Evolutionary conservation across 2,888 invertebrate species (phyloP).

Genomic region (Hydrotaea diabolus): DNA sequence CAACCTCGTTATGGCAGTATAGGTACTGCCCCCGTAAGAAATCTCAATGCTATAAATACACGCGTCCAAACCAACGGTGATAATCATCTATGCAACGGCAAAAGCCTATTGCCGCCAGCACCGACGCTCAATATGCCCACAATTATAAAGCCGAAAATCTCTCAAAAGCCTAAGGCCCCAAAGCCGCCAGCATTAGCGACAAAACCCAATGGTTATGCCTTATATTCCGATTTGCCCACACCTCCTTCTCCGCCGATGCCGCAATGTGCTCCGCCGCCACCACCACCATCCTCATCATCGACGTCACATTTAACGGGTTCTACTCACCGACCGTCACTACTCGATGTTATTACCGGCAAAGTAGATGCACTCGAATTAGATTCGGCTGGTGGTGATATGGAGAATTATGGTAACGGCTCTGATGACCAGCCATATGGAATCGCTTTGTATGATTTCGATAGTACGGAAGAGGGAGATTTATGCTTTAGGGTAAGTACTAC

Average conservation of each 20-base stretch:
- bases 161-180: constrained; percentile 80
- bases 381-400: constrained; percentile 66
- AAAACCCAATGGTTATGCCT: constrained; percentile 66
- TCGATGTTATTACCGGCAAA: constrained; percentile 78
- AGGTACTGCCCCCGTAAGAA: constrained; percentile 77
- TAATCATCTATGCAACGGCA: constrained; percentile 82
- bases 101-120: constrained; percentile 80
- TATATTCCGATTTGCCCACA: constrained; percentile 70
- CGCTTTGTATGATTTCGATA: constrained; percentile 89
- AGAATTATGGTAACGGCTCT: constrained; percentile 34
- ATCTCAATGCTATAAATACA: constrained; percentile 71
- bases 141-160: constrained; percentile 84
- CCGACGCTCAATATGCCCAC: constrained; percentile 85
- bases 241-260: constrained; percentile 90
- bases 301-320: too few relatives aligned
- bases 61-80: constrained; percentile 82
- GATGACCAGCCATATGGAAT: constrained; percentile 85
- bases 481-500: constrained; percentile 86
- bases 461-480: constrained; percentile 89
- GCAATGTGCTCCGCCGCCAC: constrained; percentile 88
- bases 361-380: constrained; percentile 76
- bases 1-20: constrained; percentile 74
- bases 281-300: constrained; percentile 84
- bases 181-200: constrained; percentile 73
- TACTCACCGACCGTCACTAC: constrained; percentile 78